These are phyloP conservation scores for Notechis scutatus DNA, from an alignment of 2,113 vertebrate species.

Conservation along the genomic window DNA sequence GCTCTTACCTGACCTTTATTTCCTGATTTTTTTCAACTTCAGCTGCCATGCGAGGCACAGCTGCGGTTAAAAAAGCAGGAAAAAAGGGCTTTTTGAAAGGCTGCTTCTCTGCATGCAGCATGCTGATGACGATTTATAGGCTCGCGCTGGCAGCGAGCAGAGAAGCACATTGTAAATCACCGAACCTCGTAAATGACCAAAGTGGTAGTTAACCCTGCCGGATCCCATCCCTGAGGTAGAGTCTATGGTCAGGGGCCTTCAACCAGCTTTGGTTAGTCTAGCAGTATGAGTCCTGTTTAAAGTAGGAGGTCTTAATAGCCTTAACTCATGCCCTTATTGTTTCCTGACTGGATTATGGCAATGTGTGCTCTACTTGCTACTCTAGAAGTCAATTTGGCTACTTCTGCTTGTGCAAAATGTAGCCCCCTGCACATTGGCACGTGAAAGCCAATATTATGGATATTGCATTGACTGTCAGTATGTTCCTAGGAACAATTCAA, in stretches of 20 bases:
- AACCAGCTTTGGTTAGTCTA: not conserved
- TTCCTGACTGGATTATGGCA: not conserved
- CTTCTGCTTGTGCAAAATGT: not conserved
- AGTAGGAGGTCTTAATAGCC: not conserved
- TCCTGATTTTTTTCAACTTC: too few relatives aligned
- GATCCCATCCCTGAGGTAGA: too few relatives aligned
- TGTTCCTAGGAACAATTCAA: not conserved
- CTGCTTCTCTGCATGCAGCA: too few relatives aligned
- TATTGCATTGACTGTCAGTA: not conserved
- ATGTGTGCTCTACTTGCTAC: not conserved
- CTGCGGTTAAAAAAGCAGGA: too few relatives aligned
- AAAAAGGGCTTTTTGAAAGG: too few relatives aligned
- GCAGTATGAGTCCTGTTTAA: not conserved
- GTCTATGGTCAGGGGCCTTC: not conserved
- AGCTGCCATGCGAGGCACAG: too few relatives aligned
- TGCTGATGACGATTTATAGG: too few relatives aligned
- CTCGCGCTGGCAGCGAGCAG: too few relatives aligned
- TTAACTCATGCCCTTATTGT: not conserved
- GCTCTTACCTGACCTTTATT: too few relatives aligned
- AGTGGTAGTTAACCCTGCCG: too few relatives aligned
- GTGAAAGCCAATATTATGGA: not conserved
- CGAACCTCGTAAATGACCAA: too few relatives aligned
- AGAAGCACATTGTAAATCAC: too few relatives aligned
- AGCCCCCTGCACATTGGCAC: not conserved
- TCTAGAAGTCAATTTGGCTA: not conserved